Percentiles rank a stretch among this genome's conserved stretches.
These are phyloP conservation scores for Parapsyche elsis DNA, from an alignment of 1,140 invertebrate genomes.

Conservation along the genomic window DNA sequence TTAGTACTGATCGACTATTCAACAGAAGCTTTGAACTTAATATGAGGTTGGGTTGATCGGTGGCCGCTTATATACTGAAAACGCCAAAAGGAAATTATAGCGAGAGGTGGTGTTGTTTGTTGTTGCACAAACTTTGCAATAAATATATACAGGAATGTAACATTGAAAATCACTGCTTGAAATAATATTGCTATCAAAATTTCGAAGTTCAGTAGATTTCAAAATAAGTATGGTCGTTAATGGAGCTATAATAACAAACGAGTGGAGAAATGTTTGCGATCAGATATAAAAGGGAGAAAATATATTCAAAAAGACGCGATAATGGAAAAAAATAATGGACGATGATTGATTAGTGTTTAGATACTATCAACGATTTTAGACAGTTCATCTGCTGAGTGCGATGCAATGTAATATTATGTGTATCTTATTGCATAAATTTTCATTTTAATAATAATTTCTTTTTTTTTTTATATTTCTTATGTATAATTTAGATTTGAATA, in stretches of 20 bases:
- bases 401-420: too few species aligned
- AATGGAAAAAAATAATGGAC: too few species aligned
- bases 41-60: neutral
- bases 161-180: conserved; percentile 33
- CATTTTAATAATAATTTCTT: too few species aligned
- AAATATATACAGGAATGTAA: conserved; percentile 31
- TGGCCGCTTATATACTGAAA: conserved; percentile 31
- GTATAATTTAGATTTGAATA: too few species aligned
- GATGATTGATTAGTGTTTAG: too few species aligned
- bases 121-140: conserved; percentile 33
- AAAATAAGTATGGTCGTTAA: conserved; percentile 16
- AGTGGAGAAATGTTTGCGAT: too few species aligned
- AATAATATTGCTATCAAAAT: conserved; percentile 28
- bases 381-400: too few species aligned
- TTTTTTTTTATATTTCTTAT: too few species aligned
- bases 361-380: too few species aligned
- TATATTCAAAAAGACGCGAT: neutral
- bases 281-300: too few species aligned
- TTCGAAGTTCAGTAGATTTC: conserved; percentile 3
- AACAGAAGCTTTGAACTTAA: neutral
- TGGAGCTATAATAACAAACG: too few species aligned
- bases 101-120: conserved; percentile 11
- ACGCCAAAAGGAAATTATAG: conserved; percentile 15
- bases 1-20: conserved; percentile 9
- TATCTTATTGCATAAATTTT: too few species aligned